Evolutionary conservation across 2,888 invertebrate species (phyloP), one percentile per base, ranked within the genome.

Genomic region (Tenthredo distinguenda): DNA sequence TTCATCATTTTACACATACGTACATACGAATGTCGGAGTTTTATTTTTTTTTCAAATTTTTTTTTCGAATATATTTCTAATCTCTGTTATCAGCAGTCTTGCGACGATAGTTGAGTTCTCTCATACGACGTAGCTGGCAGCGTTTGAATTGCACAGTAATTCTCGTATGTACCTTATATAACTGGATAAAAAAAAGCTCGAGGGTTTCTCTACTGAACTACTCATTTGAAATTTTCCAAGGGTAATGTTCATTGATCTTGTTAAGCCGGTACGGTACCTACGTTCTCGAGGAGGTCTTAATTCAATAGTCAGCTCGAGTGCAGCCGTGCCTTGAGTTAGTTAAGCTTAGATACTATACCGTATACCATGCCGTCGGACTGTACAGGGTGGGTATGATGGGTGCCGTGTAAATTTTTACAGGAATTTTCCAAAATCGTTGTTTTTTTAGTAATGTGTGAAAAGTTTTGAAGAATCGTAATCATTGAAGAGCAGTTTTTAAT

Each of bases 221-320:
- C 81, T 81, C 58, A 62, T 81, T 81, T 62, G 81, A 81, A 40
- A 81, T 81, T 81, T 81, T 81, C 81, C 81, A 62, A 81, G 81
- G 81, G 81, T 81, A 81, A 81, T 81, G 81, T 58, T 81, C 81
- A 81, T 81, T 81, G 81, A 81, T 81, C 81, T 81, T 62, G 81
- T 81, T 62, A 58, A 62, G 81, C 40, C 26, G 40, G 58, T 58
- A 47, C 34, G 34, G 40, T 43, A 68, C n/a, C 74, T 74, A 31
- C 77, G 26, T 77, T 55, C 77, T 81, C 62, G 58, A 81, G 81
- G 34, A 81, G 62, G 81, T 81, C 62, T 81, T 81, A 81, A 81
- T 81, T 81, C 62, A 81, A 81, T 81, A 81, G 81, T 81, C 81
- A 62, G 58, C 81, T 62, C 81, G 81, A 81, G 81, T 81, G 81